Percentiles rank a stretch among this genome's conserved stretches.
Evolutionary conservation across 2,888 invertebrate genomes (phyloP).

Genomic region (Anthophora plumipes): DNA sequence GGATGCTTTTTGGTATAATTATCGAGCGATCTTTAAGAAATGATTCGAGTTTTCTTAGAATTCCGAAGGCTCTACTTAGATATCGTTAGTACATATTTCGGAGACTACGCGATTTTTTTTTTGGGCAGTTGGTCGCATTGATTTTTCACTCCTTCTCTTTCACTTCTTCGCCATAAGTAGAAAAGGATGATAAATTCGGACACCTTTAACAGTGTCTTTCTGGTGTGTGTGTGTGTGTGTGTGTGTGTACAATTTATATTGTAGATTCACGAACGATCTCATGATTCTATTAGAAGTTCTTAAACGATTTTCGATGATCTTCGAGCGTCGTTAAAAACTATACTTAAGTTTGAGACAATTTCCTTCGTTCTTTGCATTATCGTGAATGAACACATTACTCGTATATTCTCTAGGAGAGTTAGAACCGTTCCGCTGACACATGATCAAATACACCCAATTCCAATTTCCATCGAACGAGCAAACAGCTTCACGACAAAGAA

Average conservation of each 20-base stretch:
- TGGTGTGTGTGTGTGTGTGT: no score
- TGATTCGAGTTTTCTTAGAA: conserved; percentile 13
- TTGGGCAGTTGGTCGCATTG: conserved; percentile 71
- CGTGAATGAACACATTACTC: conserved; percentile 23
- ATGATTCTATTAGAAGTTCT: conserved; percentile 20
- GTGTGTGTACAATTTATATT: neutral
- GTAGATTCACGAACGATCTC: conserved; percentile 4
- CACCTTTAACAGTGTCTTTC: conserved; percentile 16
- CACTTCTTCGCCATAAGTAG: conserved; percentile 47
- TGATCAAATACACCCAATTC: neutral
- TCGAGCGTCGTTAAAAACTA: no score
- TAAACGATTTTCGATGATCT: conserved; percentile 49
- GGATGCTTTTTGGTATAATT: conserved; percentile 6
- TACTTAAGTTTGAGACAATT: neutral
- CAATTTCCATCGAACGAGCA: neutral
- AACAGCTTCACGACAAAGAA: conserved; percentile 23
- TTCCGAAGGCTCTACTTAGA: conserved; percentile 47
- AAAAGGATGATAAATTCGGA: conserved; percentile 57
- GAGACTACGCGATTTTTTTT: conserved; percentile 59
- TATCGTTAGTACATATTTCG: conserved; percentile 52
- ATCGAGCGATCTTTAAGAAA: conserved; percentile 22
- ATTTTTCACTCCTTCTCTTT: conserved; percentile 22
- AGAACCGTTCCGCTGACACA: neutral
- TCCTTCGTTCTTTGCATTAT: neutral
- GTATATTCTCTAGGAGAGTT: neutral